Conservation (phyloP, 2,888 invertebrate genomes). For the Balanococcus diminutus region DNA sequence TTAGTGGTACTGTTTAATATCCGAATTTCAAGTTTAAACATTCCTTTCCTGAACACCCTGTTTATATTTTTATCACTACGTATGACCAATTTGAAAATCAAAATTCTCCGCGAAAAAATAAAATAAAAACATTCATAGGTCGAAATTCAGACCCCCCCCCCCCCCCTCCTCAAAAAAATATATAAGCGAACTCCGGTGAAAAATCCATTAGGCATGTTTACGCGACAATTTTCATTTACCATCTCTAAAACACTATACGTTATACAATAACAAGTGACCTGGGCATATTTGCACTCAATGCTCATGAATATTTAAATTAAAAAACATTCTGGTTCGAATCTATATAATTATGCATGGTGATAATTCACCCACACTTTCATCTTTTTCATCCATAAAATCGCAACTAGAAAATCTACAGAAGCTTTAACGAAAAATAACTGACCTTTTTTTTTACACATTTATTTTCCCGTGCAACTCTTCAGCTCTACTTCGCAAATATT, state of each 20-base stretch:
- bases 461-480: no score
- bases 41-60: no score
- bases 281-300: not conserved
- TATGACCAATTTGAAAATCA: no score
- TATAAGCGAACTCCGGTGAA: not conserved
- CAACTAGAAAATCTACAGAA: not conserved
- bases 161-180: no score
- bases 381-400: not conserved
- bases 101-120: no score
- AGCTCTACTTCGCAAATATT: no score
- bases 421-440: not conserved
- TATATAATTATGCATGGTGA: not conserved
- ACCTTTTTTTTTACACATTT: not conserved
- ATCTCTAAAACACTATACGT: not conserved
- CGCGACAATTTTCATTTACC: not conserved
- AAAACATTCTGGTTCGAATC: not conserved
- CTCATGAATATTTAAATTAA: not conserved
- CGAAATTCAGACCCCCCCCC: no score
- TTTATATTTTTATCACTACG: no score
- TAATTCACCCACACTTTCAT: not conserved
- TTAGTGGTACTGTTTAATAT: no score
- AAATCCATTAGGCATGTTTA: not conserved
- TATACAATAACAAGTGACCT: not conserved
- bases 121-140: no score
- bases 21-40: no score